Conservation (phyloP, 2,888 invertebrate genomes). For the Tachina grossa region DNA sequence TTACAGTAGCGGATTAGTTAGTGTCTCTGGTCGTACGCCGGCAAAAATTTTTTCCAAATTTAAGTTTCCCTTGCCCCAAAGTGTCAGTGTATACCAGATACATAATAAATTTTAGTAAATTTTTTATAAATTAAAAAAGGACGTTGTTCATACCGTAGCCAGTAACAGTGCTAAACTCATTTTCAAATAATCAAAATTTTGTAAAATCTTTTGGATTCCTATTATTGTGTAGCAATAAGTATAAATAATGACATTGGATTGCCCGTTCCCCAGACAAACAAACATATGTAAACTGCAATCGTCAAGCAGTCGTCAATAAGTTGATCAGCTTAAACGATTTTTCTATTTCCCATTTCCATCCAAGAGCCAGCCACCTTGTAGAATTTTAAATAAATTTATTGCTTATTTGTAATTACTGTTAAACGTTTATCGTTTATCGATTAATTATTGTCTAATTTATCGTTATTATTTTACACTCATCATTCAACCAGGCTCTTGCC, state of each 20-base stretch:
- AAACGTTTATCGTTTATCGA: constrained; percentile 53
- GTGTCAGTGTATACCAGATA: too few species aligned
- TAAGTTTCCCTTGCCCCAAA: too few species aligned
- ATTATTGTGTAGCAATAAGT: neutral
- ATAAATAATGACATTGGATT: neutral
- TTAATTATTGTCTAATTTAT: constrained; percentile 63
- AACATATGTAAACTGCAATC: too few species aligned
- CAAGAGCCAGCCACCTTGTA: neutral
- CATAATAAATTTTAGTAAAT: too few species aligned
- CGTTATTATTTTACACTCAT: constrained; percentile 51
- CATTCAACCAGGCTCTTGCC: neutral
- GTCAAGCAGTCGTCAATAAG: neutral
- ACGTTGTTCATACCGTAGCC: too few species aligned
- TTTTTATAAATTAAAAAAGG: too few species aligned
- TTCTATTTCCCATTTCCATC: neutral
- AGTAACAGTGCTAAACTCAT: too few species aligned
- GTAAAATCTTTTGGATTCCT: neutral
- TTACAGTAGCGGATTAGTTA: too few species aligned
- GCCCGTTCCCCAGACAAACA: too few species aligned
- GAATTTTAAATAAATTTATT: neutral
- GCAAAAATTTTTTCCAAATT: too few species aligned
- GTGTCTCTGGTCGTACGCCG: too few species aligned
- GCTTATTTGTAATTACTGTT: constrained; percentile 26
- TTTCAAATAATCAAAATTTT: too few species aligned
- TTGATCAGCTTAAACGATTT: neutral